Percentiles rank a stretch among this genome's conserved stretches.
Conservation (phyloP, 2,797 vertebrate genomes). For the Rhinoraja longicauda region DNA sequence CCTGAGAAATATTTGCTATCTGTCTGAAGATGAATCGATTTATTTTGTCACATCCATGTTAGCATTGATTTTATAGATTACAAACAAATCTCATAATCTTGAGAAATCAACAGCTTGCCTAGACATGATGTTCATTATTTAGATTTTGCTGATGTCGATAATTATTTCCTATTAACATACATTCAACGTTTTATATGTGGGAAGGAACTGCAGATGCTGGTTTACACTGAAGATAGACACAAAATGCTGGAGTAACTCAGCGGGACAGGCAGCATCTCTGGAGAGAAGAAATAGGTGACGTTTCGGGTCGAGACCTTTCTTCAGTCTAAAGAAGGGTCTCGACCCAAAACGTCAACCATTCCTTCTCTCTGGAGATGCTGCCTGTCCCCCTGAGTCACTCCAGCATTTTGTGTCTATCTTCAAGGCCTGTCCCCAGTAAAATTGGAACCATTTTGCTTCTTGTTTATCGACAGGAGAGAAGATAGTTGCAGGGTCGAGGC, state of each 20-base stretch:
- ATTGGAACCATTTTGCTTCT: neutral
- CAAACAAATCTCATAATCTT: neutral
- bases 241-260: no score
- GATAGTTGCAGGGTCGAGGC: neutral
- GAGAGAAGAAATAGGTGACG: no score
- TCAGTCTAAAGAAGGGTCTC: no score
- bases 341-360: no score
- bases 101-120: neutral
- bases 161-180: neutral
- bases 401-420: no score
- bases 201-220: no score
- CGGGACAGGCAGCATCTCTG: no score
- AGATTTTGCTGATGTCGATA: neutral
- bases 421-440: neutral
- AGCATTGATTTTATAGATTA: conserved; percentile 12
- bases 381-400: no score
- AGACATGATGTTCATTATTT: neutral
- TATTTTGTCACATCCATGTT: neutral
- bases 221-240: no score
- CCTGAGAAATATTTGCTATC: neutral
- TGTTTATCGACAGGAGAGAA: neutral
- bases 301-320: no score
- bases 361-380: no score
- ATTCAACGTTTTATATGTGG: no score
- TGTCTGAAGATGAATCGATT: neutral